Evolutionary conservation across 1,140 invertebrate genomes (phyloP).

Genomic region (Platorchestia sp.): DNA sequence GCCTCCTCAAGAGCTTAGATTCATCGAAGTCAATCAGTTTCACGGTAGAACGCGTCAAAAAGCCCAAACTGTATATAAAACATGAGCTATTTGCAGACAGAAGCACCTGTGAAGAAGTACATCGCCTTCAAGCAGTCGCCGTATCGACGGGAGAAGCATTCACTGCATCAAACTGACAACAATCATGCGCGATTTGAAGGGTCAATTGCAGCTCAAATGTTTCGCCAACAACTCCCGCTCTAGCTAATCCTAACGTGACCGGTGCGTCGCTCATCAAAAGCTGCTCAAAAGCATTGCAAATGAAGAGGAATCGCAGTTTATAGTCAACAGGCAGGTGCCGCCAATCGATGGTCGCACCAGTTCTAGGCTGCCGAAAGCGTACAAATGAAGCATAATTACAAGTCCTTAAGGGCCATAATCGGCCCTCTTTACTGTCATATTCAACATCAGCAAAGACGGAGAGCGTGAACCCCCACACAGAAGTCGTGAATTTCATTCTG

Average conservation of each 20-base stretch:
- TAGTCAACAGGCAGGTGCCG: slow-evolving; percentile 16
- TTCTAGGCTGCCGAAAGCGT: not conserved
- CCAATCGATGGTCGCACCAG: not conserved
- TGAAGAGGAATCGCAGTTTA: slow-evolving; percentile 22
- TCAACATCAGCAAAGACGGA: not conserved
- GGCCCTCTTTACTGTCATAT: not conserved
- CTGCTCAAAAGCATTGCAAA: slow-evolving; percentile 20
- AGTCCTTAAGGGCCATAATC: slow-evolving; percentile 24
- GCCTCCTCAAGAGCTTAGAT: not conserved
- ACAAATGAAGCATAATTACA: slow-evolving; percentile 34
- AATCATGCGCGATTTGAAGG: not conserved
- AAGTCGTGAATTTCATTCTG: slow-evolving; percentile 25
- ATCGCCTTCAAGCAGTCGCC: not conserved
- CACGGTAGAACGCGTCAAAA: not conserved
- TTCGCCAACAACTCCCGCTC: not conserved
- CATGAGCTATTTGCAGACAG: not conserved
- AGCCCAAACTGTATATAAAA: not conserved
- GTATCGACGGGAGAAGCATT: not conserved
- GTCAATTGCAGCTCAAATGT: not conserved
- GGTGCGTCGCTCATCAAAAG: slow-evolving; percentile 3
- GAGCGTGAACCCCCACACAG: not conserved
- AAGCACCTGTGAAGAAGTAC: not conserved
- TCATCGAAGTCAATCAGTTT: not conserved
- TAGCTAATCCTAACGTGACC: not conserved
- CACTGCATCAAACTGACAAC: not conserved